phyloP scores from a whole-genome alignment of 1,140 invertebrate species.

The Condylostylus longicornis region DNA sequence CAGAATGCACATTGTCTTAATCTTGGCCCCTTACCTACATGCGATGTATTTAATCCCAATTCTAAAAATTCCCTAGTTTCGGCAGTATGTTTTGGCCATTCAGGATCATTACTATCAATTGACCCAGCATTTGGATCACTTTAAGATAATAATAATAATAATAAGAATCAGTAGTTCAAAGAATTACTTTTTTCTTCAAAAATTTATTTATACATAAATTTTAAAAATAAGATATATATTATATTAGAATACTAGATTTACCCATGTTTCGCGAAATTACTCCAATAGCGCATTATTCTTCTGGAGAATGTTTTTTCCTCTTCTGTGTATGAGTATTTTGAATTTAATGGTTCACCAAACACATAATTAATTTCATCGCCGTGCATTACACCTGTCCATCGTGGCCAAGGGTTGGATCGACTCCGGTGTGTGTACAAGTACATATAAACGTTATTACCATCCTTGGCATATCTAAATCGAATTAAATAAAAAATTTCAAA shows the following conservation, averaged over 20 bases:
- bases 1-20: constrained; percentile 91
- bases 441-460: constrained; percentile 82
- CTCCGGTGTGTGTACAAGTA: constrained; percentile 90
- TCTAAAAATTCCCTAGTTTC: constrained; percentile 72
- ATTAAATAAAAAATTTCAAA: background rate
- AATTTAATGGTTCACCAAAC: constrained; percentile 82
- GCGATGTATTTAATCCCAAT: constrained; percentile 59
- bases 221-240: too few species aligned
- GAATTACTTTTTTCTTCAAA: too few species aligned
- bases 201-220: too few species aligned
- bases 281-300: constrained; percentile 88
- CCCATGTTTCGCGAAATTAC: constrained; percentile 90
- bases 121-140: constrained; percentile 47
- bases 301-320: constrained; percentile 68
- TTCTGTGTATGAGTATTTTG: constrained; percentile 56
- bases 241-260: too few species aligned
- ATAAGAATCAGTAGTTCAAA: too few species aligned
- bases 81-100: constrained; percentile 78
- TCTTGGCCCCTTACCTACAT: constrained; percentile 69
- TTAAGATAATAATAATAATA: constrained; percentile 15
- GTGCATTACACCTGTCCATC: constrained; percentile 92
- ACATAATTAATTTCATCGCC: constrained; percentile 91
- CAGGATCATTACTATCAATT: constrained; percentile 15
- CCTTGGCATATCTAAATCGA: constrained; percentile 69
- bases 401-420: constrained; percentile 74